A percentile compares a stretch with the other conserved stretches of the same genome.
phyloP scores from a whole-genome alignment of 2,113 vertebrate genomes.

The Agapornis roseicollis region DNA sequence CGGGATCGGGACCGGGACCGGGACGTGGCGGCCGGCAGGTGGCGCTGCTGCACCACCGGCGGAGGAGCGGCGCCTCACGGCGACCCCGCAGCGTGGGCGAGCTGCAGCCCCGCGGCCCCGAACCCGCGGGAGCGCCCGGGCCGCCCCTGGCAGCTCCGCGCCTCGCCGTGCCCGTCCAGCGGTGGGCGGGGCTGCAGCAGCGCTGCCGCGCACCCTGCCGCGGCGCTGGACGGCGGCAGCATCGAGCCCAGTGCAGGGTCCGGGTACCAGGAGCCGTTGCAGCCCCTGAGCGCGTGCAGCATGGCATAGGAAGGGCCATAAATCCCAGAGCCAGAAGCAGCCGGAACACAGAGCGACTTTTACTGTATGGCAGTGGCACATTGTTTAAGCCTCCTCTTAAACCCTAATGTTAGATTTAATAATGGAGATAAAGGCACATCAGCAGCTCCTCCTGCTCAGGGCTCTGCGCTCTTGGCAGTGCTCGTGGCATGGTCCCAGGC shows the following conservation, averaged over 20 bases:
- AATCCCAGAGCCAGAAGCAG: slow-evolving; percentile 5
- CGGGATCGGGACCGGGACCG: no score
- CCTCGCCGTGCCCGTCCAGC: accelerated
- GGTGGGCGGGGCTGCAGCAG: neutral
- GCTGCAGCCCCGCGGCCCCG: no score
- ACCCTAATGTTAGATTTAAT: slow-evolving; percentile 57
- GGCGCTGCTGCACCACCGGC: slow-evolving; percentile 2
- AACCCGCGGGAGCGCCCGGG: no score
- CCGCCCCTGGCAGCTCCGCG: no score
- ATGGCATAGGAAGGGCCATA: neutral
- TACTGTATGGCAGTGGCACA: neutral
- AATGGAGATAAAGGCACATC: slow-evolving; percentile 28
- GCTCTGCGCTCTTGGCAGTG: accelerated
- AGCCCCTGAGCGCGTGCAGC: neutral
- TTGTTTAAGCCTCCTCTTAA: slow-evolving; percentile 55
- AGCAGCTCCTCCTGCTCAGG: neutral
- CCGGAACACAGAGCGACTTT: neutral
- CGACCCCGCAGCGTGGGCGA: no score
- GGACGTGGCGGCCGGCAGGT: slow-evolving; percentile 2
- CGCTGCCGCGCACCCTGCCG: accelerated
- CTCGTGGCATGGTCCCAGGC: neutral
- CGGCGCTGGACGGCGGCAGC: neutral
- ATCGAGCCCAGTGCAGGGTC: neutral
- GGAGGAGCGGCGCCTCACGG: no score
- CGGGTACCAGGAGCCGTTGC: neutral